Evolutionary conservation across 2,888 invertebrate genomes (phyloP).

Genomic region (Onchidella celtica): DNA sequence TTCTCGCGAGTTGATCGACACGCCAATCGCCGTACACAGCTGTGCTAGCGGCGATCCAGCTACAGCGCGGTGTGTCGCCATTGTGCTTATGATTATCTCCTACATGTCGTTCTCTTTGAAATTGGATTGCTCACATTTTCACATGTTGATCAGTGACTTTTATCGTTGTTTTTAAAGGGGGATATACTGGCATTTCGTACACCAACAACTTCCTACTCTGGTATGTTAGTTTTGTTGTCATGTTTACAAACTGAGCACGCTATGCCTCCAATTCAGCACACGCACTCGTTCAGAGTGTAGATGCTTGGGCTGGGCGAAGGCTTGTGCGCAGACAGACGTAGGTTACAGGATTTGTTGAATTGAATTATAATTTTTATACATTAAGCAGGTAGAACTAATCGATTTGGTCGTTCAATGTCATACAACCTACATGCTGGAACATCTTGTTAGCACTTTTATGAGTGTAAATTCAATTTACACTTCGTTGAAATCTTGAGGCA

Average conservation of each 20-base stretch:
- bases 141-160: conserved; percentile 11
- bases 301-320: conserved; percentile 34
- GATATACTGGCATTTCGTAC: conserved; percentile 11
- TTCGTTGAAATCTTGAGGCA: too few species aligned
- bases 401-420: too few species aligned
- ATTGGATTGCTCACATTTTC: conserved; percentile 24
- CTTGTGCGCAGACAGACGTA: conserved; percentile 19
- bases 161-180: conserved; percentile 27
- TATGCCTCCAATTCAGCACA: conserved; percentile 33
- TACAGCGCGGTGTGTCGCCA: conserved; percentile 56
- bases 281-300: conserved; percentile 42
- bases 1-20: conserved; percentile 51
- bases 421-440: too few species aligned
- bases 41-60: conserved; percentile 49
- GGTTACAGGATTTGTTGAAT: too few species aligned
- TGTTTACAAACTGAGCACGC: conserved; percentile 45
- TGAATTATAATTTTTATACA: too few species aligned
- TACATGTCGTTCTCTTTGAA: conserved; percentile 40
- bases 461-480: too few species aligned
- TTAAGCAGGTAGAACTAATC: too few species aligned
- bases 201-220: conserved; percentile 34
- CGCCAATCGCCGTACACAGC: conserved; percentile 53
- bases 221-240: conserved; percentile 30
- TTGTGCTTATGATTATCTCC: conserved; percentile 49
- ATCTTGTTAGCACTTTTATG: too few species aligned